Evolutionary conservation across 1,140 invertebrate genomes (phyloP), one percentile per base, ranked within the genome.

Genomic region (Halesus radiatus): DNA sequence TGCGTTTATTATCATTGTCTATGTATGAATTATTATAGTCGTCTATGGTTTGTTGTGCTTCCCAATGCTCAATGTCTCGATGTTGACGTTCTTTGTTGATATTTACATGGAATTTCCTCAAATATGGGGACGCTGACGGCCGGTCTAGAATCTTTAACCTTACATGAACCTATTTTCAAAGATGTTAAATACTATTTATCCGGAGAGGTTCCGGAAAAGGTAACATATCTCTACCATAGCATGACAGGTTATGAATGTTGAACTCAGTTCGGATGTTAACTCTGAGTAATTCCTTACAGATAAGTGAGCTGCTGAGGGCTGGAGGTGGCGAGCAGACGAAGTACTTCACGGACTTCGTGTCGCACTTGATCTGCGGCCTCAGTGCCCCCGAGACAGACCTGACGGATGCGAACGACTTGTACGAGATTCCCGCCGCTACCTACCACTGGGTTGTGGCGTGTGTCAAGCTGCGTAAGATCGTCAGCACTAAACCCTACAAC

Each of bases 291-390:
- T 68, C 15, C 50, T 92, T 91, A 78, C 86, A 97, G 96, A 92
- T 96, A 84, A 88, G 94, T 85, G 92, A 92, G 85, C 88, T 96
- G 81, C 88, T 98, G 79, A 93, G 94, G 88, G 91, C 92, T 86
- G 94, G 95, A 84, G 96, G 96, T 72, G 96, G 94, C n/a, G 95
- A 96, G 86, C 92, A 92, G 82, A 93, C 94, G 78, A 94, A 93
- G 84, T 97, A 97, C 89, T 92, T 97, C 79, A 94, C 94, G 81
- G 95, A 97, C 87, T 95, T 94, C 90, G 94, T 97, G 77, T 97
- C 96, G 50, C 95, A 97, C 91, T 90, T 96, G 83, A 95, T 98
- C 86, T 94, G 94, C 84, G 96, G 96, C 53, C 91, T 92, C 81
- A 93, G 96, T 89, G 92, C 94, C 64, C 91, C 93, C 82, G 94